Base-by-base conservation (phyloP, 2,113 vertebrate genomes). In the Microcebus murinus region DNA sequence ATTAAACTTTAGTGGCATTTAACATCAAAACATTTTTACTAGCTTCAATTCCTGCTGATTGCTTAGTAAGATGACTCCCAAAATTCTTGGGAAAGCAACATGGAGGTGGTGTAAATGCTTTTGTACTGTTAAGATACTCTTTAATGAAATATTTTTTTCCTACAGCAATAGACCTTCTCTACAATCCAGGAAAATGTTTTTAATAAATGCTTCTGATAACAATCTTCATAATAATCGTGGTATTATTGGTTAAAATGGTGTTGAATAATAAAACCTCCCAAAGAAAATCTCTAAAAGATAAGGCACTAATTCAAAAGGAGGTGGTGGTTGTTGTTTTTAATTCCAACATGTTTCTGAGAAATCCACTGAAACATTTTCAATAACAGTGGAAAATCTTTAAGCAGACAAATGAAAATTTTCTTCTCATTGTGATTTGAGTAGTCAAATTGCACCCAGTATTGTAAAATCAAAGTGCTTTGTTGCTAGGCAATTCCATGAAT, bases 1-100 rank as follows among this genome's bases (percentile, higher is more conserved):
- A 93, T 45, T 68, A 63, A 70, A 79, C 36, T 94, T 84, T 36
- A 11, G 48, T 36, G 2, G 29, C 34, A 90, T 45, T 93, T 71
- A 85, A 42, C 70, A 68, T 77, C 4, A 18, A 73, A 76, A 77
- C 52, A n/a, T 48, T 77, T 61, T 90, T 65, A 36, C 27, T 45
- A 9, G 87, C 89, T 95, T 96, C 31, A 95, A 86, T 98, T 97
- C 91, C 97, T 94, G 48, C 12, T 97, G 97, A 97, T 52, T 89
- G 21, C 25, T 97, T 96, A 21, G 74, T 95, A 89, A 96, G 98
- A 98, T 13, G 34, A 86, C 70, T 97, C 97, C 27, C 0, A 25
- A 97, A 76, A 96, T 91, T 90, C 87, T 94, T 87, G 91, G 76
- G 52, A 97, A 95, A 93, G 2, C 11, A 96, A 90, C 50, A 67